Percentiles rank a stretch among this genome's conserved stretches.
These are phyloP conservation scores for Ammospiza maritima DNA, from an alignment of 2,797 vertebrate species.

Conservation along the genomic window DNA sequence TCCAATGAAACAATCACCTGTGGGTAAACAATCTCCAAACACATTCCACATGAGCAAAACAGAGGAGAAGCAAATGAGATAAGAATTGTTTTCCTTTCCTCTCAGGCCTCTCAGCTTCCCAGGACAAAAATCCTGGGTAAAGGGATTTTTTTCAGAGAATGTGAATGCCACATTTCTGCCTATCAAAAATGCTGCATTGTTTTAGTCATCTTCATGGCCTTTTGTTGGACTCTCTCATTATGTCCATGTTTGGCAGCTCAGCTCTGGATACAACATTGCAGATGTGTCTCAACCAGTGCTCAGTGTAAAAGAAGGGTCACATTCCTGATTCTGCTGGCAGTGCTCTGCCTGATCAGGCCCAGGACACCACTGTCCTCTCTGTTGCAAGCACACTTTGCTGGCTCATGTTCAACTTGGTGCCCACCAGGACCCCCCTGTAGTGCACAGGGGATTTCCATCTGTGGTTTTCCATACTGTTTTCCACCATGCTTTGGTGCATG, in stretches of 20 bases:
- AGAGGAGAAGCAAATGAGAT: no score
- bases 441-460: background rate
- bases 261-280: background rate
- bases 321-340: background rate
- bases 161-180: background rate
- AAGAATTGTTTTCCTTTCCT: no score
- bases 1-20: no score
- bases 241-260: background rate
- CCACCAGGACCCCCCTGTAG: background rate
- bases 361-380: background rate
- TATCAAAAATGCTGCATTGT: background rate
- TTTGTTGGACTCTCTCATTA: background rate
- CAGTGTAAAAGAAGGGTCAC: background rate
- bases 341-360: background rate
- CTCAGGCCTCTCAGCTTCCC: no score
- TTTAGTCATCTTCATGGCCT: background rate
- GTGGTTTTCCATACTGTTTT: background rate
- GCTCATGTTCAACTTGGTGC: background rate
- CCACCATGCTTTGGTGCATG: background rate
- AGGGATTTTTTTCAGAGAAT: no score
- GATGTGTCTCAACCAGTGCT: background rate
- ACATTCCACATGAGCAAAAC: no score
- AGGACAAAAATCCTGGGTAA: no score
- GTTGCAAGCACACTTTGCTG: fast-evolving
- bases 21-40: no score